Percentiles rank a stretch among this genome's conserved stretches.
phyloP scores from a whole-genome alignment of 2,888 invertebrate genomes.

The Macrostomum cliftonense region DNA sequence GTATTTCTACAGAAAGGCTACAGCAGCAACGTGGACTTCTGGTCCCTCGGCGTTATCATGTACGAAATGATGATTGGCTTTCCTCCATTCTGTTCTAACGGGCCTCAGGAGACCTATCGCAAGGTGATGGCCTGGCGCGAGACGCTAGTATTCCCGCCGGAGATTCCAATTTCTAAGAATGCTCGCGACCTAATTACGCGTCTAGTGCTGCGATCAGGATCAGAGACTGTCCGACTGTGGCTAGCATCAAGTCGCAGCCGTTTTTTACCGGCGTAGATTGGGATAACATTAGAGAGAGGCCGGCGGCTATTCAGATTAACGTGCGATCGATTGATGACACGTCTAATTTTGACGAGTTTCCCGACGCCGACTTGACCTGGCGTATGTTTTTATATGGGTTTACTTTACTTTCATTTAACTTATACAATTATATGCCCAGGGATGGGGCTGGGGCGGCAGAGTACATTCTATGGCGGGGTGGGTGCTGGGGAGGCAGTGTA shows the following conservation, averaged over 20 bases:
- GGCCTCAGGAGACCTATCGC: constrained; percentile 80
- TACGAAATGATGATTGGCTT: constrained; percentile 99
- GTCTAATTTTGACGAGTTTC: constrained; percentile 98
- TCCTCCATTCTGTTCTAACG: constrained; percentile 97
- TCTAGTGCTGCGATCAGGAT: constrained; percentile 89
- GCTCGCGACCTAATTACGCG: constrained; percentile 72
- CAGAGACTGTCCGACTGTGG: constrained; percentile 66
- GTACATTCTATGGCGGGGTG: too few species aligned
- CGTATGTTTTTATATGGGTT: constrained; percentile 4
- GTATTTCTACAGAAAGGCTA: constrained; percentile 87
- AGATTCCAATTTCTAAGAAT: constrained; percentile 94
- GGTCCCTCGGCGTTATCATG: constrained; percentile 92
- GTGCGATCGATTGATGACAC: constrained; percentile 98
- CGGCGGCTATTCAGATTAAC: constrained; percentile 89
- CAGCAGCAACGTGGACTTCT: constrained; percentile 94
- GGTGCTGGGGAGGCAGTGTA: too few species aligned
- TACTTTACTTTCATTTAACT: too few species aligned
- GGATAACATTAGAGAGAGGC: constrained; percentile 86
- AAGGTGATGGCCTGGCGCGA: constrained; percentile 99
- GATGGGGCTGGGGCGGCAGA: too few species aligned
- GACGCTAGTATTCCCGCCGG: constrained; percentile 90
- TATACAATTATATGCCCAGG: too few species aligned
- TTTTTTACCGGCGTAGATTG: constrained; percentile 90
- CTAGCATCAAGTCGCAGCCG: constrained; percentile 69
- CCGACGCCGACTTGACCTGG: constrained; percentile 59